A percentile compares a stretch with the other conserved stretches of the same genome.
phyloP scores from a whole-genome alignment of 1,140 invertebrate species.

The Scaptomyza pallida region DNA sequence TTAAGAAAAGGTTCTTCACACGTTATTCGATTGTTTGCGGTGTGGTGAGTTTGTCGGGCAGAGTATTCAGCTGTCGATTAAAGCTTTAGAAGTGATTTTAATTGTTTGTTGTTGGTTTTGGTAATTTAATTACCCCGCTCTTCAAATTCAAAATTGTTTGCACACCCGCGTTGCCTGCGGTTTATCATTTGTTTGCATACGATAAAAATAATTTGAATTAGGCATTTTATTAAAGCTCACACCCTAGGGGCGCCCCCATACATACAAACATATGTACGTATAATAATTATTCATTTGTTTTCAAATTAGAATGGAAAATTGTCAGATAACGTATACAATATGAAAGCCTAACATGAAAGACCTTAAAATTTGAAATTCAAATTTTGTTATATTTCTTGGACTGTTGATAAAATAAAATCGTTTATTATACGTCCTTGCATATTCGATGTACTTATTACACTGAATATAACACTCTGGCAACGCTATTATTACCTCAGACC shows the following conservation, averaged over 20 bases:
- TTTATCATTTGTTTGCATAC: conserved; percentile 46
- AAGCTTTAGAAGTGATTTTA: neutral
- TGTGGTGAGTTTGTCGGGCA: neutral
- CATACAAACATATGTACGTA: too few relatives aligned
- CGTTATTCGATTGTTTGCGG: neutral
- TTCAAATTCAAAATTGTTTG: neutral
- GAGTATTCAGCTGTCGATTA: neutral
- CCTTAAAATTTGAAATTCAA: neutral
- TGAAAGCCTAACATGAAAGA: neutral
- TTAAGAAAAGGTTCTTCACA: neutral
- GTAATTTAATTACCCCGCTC: neutral
- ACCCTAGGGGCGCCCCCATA: neutral
- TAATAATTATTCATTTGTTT: conserved; percentile 17
- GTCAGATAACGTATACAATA: conserved; percentile 2
- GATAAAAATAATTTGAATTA: conserved; percentile 29
- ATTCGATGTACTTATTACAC: neutral
- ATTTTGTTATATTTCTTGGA: neutral
- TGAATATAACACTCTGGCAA: too few relatives aligned
- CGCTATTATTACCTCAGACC: neutral
- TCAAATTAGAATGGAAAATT: conserved; percentile 2
- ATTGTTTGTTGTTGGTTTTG: neutral
- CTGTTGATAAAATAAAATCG: neutral
- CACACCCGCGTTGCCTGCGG: neutral
- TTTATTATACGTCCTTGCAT: neutral
- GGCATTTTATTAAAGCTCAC: conserved; percentile 7